These are phyloP conservation scores for Momotus momota DNA, from an alignment of 2,797 vertebrate genomes.

Conservation along the genomic window DNA sequence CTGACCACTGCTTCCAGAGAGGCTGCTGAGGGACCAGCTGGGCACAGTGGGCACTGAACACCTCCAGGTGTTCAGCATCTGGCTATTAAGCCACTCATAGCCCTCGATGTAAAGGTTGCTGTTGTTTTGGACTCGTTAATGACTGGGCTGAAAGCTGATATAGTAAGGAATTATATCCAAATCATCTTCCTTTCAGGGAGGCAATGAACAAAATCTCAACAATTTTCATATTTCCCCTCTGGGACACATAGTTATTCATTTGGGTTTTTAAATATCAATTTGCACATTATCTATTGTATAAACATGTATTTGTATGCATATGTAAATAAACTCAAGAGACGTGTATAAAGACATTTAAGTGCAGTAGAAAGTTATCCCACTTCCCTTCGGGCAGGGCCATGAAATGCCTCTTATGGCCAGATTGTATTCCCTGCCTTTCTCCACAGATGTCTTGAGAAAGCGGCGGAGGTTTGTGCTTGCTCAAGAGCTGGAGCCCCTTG, in stretches of 20 bases:
- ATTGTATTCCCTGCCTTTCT: background rate
- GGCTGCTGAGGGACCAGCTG: background rate
- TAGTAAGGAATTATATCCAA: background rate
- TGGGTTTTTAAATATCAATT: background rate
- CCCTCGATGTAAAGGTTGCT: background rate
- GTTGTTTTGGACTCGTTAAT: background rate
- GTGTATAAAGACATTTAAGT: background rate
- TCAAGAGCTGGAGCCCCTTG: accelerated
- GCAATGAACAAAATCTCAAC: background rate
- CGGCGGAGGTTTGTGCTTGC: background rate
- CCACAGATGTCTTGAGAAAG: background rate
- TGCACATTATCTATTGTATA: background rate
- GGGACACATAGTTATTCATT: background rate
- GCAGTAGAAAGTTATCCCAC: accelerated
- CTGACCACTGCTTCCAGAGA: background rate
- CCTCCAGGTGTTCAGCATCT: accelerated
- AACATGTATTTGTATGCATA: background rate
- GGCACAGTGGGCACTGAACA: background rate
- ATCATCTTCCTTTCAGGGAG: background rate
- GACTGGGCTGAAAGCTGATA: background rate
- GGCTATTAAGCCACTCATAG: background rate
- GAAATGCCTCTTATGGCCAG: background rate
- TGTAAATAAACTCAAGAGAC: background rate
- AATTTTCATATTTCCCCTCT: background rate
- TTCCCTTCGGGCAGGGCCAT: background rate